Evolutionary conservation across 2,888 invertebrate species (phyloP), one percentile per base, ranked within the genome.

Genomic region (Pherbina coryleti): DNA sequence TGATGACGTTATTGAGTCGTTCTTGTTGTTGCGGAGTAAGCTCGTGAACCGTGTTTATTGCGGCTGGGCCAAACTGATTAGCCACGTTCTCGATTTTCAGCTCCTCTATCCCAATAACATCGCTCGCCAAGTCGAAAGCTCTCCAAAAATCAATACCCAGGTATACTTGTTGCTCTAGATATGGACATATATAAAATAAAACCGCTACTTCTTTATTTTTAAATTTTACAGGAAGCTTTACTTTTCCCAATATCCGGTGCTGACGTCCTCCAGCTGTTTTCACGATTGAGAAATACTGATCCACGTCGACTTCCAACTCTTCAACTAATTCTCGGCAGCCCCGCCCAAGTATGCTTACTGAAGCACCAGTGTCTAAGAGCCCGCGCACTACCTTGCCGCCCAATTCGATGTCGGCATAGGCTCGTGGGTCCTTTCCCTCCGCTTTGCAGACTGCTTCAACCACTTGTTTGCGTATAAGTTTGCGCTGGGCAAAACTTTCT

Each of bases 361-460:
- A 53, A 0, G 72, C 79, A 17, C 79, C 76, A 8, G 67, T 73
- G 49, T 76, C 76, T 2, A 79, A 7, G 0, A 79, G 28, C 8
- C 62, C 31, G 8, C 25, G 22, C 3, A 62, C 4, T 28, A 1
- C 9, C 5, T 17, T 2, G 2, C 17, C 17, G 2, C 28, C 14
- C 0, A 62, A 5, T 62, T 25, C 1, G 1, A 62, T 5, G 5
- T 62, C 62, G 1, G 62, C 62, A 25, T 62, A 62, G 3, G 3
- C 7, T 31, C 31, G 3, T 31, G 31, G 22, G 19, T 34, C 44
- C 19, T 8, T 69, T 44, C n/a, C 25, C 37, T 11, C 17, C 14
- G 49, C 8, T 49, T 49, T 49, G 49, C 49, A 49, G 7, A 2
- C 22, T 25, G n/a, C 2, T 25, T n/a, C 11, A n/a, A 17, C n/a